phyloP scores from a whole-genome alignment of 2,113 vertebrate species.

The Eurystomus gularis region DNA sequence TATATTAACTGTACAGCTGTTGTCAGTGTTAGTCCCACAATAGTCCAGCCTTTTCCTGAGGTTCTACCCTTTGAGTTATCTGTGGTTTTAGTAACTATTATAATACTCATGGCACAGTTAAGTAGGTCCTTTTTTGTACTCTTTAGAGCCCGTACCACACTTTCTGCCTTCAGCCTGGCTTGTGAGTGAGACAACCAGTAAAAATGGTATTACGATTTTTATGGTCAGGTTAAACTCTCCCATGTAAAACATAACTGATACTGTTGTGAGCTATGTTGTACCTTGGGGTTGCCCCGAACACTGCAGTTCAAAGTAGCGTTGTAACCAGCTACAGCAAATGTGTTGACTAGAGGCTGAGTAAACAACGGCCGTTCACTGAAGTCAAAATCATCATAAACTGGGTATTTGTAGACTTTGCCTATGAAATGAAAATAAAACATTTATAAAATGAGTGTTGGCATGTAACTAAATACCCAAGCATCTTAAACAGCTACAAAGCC shows the following conservation, averaged over 20 bases:
- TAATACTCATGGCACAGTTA: not conserved
- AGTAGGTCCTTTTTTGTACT: not conserved
- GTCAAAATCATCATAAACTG: conserved; percentile 86
- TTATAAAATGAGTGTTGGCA: not conserved
- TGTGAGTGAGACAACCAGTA: not conserved
- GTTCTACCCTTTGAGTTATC: not conserved
- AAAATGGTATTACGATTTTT: not conserved
- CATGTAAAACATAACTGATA: fast-evolving
- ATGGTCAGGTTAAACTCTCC: not conserved
- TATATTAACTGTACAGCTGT: not conserved
- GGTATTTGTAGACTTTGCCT: conserved; percentile 89
- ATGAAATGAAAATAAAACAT: not conserved
- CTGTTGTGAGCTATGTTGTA: conserved; percentile 45
- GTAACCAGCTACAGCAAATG: conserved; percentile 90
- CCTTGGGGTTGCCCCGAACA: conserved; percentile 94
- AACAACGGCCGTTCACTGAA: conserved; percentile 90
- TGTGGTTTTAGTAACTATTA: not conserved
- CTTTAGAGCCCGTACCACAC: not conserved
- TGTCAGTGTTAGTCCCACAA: not conserved
- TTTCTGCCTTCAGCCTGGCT: not conserved
- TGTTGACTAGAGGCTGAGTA: conserved; percentile 92
- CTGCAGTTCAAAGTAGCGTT: conserved; percentile 95
- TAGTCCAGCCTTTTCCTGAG: not conserved
- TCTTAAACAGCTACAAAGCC: not conserved
- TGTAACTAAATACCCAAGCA: not conserved